phyloP scores from a whole-genome alignment of 2,797 vertebrate genomes.

The Myiotriccus ornatus region DNA sequence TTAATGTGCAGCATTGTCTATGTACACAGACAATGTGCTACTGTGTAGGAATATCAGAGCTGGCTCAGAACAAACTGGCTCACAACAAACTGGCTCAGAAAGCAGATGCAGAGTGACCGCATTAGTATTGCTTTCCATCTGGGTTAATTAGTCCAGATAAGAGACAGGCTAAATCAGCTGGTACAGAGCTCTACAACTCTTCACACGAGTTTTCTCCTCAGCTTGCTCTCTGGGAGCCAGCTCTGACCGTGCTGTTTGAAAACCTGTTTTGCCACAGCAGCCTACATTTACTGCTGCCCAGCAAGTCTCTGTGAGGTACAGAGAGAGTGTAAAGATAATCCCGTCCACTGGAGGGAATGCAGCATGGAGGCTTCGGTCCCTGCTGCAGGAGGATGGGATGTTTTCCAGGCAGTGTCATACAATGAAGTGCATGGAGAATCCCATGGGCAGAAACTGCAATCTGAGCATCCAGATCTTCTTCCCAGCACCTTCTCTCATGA shows the following conservation, averaged over 20 bases:
- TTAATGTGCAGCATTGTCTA: background rate
- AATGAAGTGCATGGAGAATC: background rate
- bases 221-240: background rate
- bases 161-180: background rate
- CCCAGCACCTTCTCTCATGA: background rate
- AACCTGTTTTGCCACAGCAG: background rate
- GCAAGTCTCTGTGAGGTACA: background rate
- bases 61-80: slow-evolving; percentile 1
- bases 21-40: background rate
- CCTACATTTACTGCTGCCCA: background rate
- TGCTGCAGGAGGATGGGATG: background rate
- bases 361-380: background rate
- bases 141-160: background rate
- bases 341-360: background rate
- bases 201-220: background rate
- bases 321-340: background rate
- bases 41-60: background rate
- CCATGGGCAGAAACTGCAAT: background rate
- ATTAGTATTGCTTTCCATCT: background rate
- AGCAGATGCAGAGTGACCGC: background rate
- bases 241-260: background rate
- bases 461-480: accelerated
- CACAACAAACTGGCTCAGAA: background rate
- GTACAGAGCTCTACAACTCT: background rate
- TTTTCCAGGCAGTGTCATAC: background rate